phyloP scores from a whole-genome alignment of 2,888 invertebrate genomes.

The Cheilosia vernalis region DNA sequence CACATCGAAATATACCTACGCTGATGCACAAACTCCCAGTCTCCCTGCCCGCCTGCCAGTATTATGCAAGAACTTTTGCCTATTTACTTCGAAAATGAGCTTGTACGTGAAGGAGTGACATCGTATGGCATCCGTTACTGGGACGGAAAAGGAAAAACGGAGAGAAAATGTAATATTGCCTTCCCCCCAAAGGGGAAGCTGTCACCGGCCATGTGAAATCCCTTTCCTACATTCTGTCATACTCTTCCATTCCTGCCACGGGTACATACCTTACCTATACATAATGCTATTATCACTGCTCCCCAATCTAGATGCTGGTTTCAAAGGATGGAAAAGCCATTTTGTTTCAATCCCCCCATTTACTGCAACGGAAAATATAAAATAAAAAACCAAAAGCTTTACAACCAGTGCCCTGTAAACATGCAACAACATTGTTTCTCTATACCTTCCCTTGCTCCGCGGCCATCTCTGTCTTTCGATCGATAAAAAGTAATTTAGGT shows the following conservation, averaged over 20 bases:
- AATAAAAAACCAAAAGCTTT: background rate
- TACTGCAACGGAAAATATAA: too few relatives aligned
- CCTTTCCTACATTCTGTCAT: constrained; percentile 48
- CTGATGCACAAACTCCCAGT: background rate
- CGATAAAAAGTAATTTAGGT: constrained; percentile 74
- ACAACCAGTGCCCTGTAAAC: constrained; percentile 33
- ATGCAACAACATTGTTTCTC: constrained; percentile 59
- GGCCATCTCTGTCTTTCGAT: constrained; percentile 40
- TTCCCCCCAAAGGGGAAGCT: constrained; percentile 26
- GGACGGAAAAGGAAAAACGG: constrained; percentile 9
- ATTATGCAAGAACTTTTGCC: constrained; percentile 46
- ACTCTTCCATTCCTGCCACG: background rate
- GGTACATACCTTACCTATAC: too few relatives aligned
- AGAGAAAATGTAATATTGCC: constrained; percentile 16
- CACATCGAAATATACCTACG: background rate
- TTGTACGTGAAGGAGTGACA: constrained; percentile 17
- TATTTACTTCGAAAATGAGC: background rate
- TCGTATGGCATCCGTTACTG: constrained; percentile 40
- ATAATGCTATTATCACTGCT: constrained; percentile 62
- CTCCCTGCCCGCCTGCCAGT: constrained; percentile 37
- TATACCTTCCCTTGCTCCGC: constrained; percentile 20
- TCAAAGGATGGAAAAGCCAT: constrained; percentile 48
- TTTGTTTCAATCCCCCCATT: constrained; percentile 17
- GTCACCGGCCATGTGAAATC: constrained; percentile 40
- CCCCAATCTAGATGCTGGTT: constrained; percentile 13